Evolutionary conservation across 2,113 vertebrate species (phyloP).

Genomic region (Triplophysa dalaica): DNA sequence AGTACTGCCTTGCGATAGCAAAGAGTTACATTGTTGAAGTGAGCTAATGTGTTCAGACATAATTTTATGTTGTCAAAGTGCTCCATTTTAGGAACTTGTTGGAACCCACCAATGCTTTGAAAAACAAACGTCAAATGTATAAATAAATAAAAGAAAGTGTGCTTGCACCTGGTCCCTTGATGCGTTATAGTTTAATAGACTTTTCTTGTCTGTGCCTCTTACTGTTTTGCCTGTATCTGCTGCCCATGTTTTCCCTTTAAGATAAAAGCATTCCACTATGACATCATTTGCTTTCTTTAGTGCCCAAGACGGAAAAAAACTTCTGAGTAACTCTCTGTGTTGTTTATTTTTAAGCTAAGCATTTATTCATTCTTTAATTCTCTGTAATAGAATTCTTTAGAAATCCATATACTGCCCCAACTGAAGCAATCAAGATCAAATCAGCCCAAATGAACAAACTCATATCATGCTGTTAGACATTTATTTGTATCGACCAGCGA

Average conservation of each 20-base stretch:
- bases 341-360: background rate
- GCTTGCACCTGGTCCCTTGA: too few relatives aligned
- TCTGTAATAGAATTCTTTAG: too few relatives aligned
- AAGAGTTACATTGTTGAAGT: background rate
- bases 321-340: background rate
- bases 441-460: background rate
- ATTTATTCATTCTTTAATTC: background rate
- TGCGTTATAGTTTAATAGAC: too few relatives aligned
- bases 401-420: background rate
- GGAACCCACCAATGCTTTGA: background rate
- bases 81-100: background rate
- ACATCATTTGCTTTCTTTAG: conserved; percentile 27
- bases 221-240: background rate
- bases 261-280: conserved; percentile 40
- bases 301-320: conserved; percentile 8
- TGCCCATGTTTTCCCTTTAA: conserved; percentile 23
- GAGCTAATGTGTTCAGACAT: background rate
- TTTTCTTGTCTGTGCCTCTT: background rate
- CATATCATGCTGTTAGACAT: background rate
- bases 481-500: background rate
- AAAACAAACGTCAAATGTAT: too few relatives aligned
- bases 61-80: background rate
- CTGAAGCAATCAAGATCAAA: background rate
- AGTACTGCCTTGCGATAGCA: conserved; percentile 12
- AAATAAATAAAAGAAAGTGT: too few relatives aligned